These are phyloP conservation scores for Cyprinodon tularosa DNA, from an alignment of 2,113 vertebrate species.

Conservation along the genomic window DNA sequence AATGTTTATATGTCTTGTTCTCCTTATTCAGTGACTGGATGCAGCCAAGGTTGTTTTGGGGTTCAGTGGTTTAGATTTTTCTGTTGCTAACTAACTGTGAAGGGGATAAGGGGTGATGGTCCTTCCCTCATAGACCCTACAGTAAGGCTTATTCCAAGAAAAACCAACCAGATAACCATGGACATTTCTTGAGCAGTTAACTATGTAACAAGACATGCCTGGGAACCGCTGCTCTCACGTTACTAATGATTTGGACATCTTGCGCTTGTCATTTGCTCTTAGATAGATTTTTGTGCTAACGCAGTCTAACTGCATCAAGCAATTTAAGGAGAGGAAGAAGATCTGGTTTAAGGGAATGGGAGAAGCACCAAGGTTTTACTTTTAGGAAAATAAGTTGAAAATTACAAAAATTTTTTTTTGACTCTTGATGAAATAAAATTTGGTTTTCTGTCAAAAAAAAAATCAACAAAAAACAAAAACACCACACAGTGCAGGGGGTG, in stretches of 20 bases:
- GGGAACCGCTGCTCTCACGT: constrained; percentile 70
- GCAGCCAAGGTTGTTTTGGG: constrained; percentile 18
- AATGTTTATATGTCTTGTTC: constrained; percentile 4
- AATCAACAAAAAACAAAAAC: neutral
- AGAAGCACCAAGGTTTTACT: constrained; percentile 33
- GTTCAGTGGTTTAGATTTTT: constrained; percentile 41
- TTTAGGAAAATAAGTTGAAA: constrained; percentile 38
- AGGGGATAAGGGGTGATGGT: constrained; percentile 35
- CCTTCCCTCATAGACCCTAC: constrained; percentile 19
- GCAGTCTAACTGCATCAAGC: constrained; percentile 54
- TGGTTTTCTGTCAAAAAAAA: constrained; percentile 24
- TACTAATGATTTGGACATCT: constrained; percentile 77
- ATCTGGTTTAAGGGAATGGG: constrained; percentile 17
- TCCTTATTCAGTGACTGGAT: constrained; percentile 7
- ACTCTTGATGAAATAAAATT: constrained; percentile 44
- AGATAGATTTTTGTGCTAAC: constrained; percentile 58
- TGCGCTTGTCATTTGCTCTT: constrained; percentile 73
- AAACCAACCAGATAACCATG: constrained; percentile 41
- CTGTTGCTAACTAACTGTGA: constrained; percentile 24
- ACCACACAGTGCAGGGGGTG: too few species aligned
- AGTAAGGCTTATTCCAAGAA: constrained; percentile 24
- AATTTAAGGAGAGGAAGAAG: constrained; percentile 38
- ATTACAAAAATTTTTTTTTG: constrained; percentile 70
- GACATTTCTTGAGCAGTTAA: constrained; percentile 52
- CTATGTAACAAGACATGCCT: constrained; percentile 67